Conservation (phyloP, 53 echinoderm and acorn worm species). For the Actinopyga echinites region DNA sequence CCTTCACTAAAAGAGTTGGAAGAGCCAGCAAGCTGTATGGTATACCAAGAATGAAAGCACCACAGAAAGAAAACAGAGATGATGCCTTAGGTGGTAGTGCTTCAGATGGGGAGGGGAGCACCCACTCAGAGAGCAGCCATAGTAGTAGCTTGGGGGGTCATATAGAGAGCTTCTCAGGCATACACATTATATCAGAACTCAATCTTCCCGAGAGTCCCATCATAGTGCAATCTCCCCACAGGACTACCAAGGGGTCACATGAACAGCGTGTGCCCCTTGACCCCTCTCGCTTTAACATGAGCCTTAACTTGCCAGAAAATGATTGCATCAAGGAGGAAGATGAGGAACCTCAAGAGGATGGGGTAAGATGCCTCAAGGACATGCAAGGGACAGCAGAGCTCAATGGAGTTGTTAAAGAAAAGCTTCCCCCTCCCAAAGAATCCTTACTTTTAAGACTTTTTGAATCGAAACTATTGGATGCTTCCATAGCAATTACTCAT, state of each 20-base stretch:
- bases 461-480: constrained; percentile 94
- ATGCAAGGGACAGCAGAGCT: neutral
- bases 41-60: constrained; percentile 12
- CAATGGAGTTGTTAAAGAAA: constrained; percentile 71
- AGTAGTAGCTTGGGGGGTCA: neutral
- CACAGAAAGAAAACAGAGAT: constrained; percentile 1
- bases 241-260: constrained; percentile 14
- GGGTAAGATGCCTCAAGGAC: neutral
- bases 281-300: constrained; percentile 38
- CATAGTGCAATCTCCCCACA: constrained; percentile 44
- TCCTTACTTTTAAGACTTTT: constrained; percentile 89
- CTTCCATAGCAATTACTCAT: constrained; percentile 97
- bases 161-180: constrained; percentile 20
- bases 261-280: constrained; percentile 20
- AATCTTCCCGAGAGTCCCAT: constrained; percentile 41
- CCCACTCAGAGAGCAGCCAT: constrained; percentile 32
- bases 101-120: constrained; percentile 31
- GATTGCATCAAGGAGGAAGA: constrained; percentile 64
- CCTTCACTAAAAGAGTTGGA: neutral
- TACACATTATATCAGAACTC: constrained; percentile 38
- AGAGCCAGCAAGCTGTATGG: neutral
- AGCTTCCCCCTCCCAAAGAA: constrained; percentile 93
- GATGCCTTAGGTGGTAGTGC: constrained; percentile 4
- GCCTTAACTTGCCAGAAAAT: constrained; percentile 76
- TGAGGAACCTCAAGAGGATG: constrained; percentile 52